Base-by-base conservation (phyloP, 2,888 invertebrate species). In the Monochamus alternatus region DNA sequence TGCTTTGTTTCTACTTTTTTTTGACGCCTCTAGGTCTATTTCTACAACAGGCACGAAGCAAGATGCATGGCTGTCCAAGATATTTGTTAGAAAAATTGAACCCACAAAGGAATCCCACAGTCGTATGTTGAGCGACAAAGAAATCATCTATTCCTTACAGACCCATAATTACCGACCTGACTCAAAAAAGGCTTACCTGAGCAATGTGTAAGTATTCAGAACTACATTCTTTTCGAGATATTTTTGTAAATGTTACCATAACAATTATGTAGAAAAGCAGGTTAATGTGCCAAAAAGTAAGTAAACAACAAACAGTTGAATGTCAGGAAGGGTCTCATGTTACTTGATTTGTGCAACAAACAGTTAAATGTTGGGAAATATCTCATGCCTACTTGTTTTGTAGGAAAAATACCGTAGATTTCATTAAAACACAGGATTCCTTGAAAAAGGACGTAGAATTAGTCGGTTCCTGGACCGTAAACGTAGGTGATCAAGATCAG, bases 401-500 rank as follows among this genome's bases (percentile, higher is more conserved):
- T 89, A 97, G 97, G 86, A 94, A 96, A 90, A 93, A 93, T 80
- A 93, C 93, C 68, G 93, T 94, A n/a, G 92, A 94, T 82, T 91
- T 96, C 86, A 93, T 97, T 75, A 92, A 94, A 84, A 92, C 94
- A 3, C 93, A 93, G 82, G 93, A 93, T 84, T 89, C 95, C 52
- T 90, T 97, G 32, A 81, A 81, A 5, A 81, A 86, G 47, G 94
- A 95, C 68, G 95, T 95, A 84, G 95, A 97, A 87, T 90, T 99
- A 82, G 95, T 98, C 38, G 99, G 96, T 73, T 98, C 98, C 85
- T 99, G 98, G 97, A 96, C 95, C 0, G 98, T 98, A 2, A 95
- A 95, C 71, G 96, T 97, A 55, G 99, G 99, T 51, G 98, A 99
- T 87, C 95, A 98, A 91, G 99, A 99, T 91, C 99, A 99, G 90